These are phyloP conservation scores for Venturia canescens DNA, from an alignment of 1,140 invertebrate species.

Conservation along the genomic window DNA sequence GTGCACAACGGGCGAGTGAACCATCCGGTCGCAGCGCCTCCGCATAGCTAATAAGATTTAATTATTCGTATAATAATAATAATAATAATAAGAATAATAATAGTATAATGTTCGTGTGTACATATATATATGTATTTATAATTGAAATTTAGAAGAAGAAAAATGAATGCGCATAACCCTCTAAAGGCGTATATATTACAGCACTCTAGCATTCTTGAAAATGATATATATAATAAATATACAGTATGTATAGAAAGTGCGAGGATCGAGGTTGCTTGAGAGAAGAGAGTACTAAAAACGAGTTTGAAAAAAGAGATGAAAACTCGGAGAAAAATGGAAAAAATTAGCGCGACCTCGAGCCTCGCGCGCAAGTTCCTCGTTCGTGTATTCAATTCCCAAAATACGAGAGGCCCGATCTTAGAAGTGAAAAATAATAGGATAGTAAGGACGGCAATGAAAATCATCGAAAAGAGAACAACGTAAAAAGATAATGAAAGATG, in stretches of 20 bases:
- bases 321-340: no score
- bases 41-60: background rate
- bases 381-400: slow-evolving; percentile 4
- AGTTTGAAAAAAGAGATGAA: no score
- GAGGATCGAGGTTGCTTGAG: no score
- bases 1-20: slow-evolving; percentile 25
- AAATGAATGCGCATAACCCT: slow-evolving; percentile 73
- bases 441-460: no score
- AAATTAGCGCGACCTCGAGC: no score
- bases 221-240: slow-evolving; percentile 50
- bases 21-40: slow-evolving; percentile 4
- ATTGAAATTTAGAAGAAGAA: slow-evolving; percentile 50
- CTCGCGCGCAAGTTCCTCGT: no score
- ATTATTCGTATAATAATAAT: no score
- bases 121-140: slow-evolving; percentile 48
- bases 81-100: no score
- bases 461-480: no score
- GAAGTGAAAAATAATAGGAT: slow-evolving; percentile 10
- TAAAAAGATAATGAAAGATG: no score
- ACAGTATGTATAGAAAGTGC: slow-evolving; percentile 18
- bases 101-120: slow-evolving; percentile 5
- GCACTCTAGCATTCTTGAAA: slow-evolving; percentile 77
- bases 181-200: slow-evolving; percentile 77
- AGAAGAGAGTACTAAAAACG: no score
- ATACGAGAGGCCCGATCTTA: slow-evolving; percentile 18